Percentiles rank a stretch among this genome's conserved stretches.
Conservation (phyloP, 2,113 vertebrate genomes). For the Cromileptes altivelis region DNA sequence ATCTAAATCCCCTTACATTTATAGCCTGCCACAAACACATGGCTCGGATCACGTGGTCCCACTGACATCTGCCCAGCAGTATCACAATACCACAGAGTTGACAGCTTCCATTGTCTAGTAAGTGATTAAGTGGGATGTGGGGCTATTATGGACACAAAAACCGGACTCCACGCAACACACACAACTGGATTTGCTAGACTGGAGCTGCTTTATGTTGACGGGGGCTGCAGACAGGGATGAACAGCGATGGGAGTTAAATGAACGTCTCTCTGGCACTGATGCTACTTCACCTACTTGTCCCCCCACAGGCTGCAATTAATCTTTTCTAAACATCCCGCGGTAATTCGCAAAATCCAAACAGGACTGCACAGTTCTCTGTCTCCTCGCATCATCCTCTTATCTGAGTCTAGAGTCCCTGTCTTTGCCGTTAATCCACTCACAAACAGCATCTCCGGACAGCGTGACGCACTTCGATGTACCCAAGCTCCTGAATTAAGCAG, state of each 20-base stretch:
- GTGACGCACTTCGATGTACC: conserved; percentile 61
- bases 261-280: background rate
- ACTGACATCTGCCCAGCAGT: conserved; percentile 61
- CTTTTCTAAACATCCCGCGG: background rate
- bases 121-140: conserved; percentile 54
- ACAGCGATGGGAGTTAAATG: background rate
- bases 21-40: conserved; percentile 50
- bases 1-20: conserved; percentile 40
- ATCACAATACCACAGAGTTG: conserved; percentile 54
- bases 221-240: background rate
- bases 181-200: background rate
- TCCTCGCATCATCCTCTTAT: conserved; percentile 8
- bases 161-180: background rate
- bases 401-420: background rate
- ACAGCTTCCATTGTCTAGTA: conserved; percentile 70
- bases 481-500: conserved; percentile 5
- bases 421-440: background rate
- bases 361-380: background rate
- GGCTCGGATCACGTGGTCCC: conserved; percentile 59
- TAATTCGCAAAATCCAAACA: background rate
- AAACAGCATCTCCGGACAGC: conserved; percentile 1
- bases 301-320: background rate
- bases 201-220: background rate
- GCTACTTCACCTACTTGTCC: background rate
- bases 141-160: background rate